Evolutionary conservation across 1,140 invertebrate species (phyloP).

Genomic region (Drosophila bocki): DNA sequence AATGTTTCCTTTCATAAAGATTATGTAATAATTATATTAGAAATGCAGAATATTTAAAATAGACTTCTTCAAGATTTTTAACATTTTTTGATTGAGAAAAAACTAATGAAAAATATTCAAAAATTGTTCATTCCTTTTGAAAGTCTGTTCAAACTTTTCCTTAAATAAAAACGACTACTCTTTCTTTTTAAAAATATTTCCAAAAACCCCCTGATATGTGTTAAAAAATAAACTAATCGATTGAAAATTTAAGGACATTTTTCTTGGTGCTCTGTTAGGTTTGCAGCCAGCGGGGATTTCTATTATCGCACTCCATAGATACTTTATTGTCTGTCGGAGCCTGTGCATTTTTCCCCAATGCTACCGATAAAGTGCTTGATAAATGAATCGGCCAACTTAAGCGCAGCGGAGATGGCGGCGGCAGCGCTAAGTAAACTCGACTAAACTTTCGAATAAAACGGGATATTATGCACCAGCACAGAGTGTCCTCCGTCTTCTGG

Average conservation of each 20-base stretch:
- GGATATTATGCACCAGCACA: conserved; percentile 69
- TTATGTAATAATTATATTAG: no score
- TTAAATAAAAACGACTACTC: not conserved
- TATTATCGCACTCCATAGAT: conserved; percentile 22
- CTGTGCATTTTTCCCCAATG: conserved; percentile 27
- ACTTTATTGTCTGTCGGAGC: conserved; percentile 33
- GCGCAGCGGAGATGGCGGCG: conserved; percentile 2
- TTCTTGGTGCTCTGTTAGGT: not conserved
- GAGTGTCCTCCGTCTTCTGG: conserved; percentile 19
- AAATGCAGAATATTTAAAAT: no score
- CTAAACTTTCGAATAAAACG: conserved; percentile 56
- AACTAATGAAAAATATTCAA: no score
- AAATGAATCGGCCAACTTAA: conserved; percentile 56
- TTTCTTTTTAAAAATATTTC: not conserved
- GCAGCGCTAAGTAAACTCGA: conserved; percentile 28
- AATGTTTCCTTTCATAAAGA: no score
- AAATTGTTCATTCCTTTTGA: no score
- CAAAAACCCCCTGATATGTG: not conserved
- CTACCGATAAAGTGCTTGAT: conserved; percentile 41
- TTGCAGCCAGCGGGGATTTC: not conserved
- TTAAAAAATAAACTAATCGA: not conserved
- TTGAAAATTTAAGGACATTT: not conserved
- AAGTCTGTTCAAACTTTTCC: not conserved
- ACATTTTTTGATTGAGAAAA: no score
- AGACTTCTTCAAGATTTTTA: not conserved